Conservation (phyloP, 2,888 invertebrate genomes). For the Tyria jacobaeae region DNA sequence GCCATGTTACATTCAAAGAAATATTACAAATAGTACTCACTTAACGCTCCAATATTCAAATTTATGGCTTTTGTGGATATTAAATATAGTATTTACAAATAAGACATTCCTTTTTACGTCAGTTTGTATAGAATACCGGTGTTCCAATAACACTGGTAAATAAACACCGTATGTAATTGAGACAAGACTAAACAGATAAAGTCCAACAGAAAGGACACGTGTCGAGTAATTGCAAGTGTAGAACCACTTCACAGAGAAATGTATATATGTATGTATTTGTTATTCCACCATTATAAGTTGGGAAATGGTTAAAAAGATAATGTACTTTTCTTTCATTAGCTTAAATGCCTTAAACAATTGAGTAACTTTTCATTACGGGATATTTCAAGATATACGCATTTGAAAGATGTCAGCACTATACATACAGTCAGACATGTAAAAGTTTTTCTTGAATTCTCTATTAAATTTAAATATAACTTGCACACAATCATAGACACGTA, state of each 20-base stretch:
- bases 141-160: constrained; percentile 13
- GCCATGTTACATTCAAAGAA: constrained; percentile 48
- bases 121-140: constrained; percentile 37
- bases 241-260: neutral
- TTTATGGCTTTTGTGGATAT: constrained; percentile 47
- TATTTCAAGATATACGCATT: too few species aligned
- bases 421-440: too few species aligned
- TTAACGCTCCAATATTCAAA: constrained; percentile 42
- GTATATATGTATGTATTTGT: too few species aligned
- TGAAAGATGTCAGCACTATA: too few species aligned
- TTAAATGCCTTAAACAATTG: neutral
- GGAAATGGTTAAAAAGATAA: too few species aligned
- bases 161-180: neutral
- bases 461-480: neutral
- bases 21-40: constrained; percentile 60
- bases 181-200: neutral
- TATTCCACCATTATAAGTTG: too few species aligned
- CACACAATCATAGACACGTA: constrained; percentile 15
- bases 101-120: constrained; percentile 44
- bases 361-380: too few species aligned
- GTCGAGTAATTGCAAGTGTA: neutral
- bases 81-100: constrained; percentile 40
- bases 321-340: too few species aligned
- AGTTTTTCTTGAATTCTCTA: neutral
- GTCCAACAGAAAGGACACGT: neutral